phyloP scores from a whole-genome alignment of 2,888 invertebrate genomes.

The Ormyrus labotus region DNA sequence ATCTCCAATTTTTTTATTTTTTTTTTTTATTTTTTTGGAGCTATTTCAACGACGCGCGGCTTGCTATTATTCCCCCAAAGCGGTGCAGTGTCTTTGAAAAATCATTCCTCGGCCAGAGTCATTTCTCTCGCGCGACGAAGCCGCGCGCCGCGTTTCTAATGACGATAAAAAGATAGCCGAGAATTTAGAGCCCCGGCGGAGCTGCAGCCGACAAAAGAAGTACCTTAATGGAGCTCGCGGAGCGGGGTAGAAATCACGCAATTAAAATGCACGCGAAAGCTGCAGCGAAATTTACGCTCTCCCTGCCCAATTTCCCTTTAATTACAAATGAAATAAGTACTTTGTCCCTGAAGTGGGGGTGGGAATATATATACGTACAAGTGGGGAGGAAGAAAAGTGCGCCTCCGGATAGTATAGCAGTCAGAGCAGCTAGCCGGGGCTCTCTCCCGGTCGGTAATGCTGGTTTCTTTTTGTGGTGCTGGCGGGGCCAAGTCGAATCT shows the following conservation, averaged over 20 bases:
- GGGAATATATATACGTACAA: too few relatives aligned
- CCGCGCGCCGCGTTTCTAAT: background rate
- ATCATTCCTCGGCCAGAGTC: background rate
- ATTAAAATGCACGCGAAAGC: conserved; percentile 8
- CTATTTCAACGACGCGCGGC: conserved; percentile 25
- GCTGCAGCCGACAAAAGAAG: conserved; percentile 12
- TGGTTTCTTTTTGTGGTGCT: conserved; percentile 63
- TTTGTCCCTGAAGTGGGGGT: conserved; percentile 2
- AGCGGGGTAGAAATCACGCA: conserved; percentile 26
- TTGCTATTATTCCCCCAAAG: background rate
- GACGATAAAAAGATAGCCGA: conserved; percentile 19
- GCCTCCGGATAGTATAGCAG: too few relatives aligned
- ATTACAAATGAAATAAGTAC: conserved; percentile 50
- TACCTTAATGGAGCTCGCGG: conserved; percentile 44
- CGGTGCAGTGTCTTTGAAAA: background rate
- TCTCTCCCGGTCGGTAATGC: conserved; percentile 58
- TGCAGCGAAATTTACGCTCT: conserved; percentile 37
- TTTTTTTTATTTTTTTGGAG: conserved; percentile 41
- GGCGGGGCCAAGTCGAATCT: conserved; percentile 66
- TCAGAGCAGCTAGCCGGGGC: background rate
- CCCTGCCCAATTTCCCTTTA: conserved; percentile 48
- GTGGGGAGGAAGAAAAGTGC: too few relatives aligned
- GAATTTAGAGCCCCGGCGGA: background rate
- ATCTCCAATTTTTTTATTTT: background rate
- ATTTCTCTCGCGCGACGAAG: background rate